Conservation (phyloP, 1,140 invertebrate species). For the Ectropis grisescens region DNA sequence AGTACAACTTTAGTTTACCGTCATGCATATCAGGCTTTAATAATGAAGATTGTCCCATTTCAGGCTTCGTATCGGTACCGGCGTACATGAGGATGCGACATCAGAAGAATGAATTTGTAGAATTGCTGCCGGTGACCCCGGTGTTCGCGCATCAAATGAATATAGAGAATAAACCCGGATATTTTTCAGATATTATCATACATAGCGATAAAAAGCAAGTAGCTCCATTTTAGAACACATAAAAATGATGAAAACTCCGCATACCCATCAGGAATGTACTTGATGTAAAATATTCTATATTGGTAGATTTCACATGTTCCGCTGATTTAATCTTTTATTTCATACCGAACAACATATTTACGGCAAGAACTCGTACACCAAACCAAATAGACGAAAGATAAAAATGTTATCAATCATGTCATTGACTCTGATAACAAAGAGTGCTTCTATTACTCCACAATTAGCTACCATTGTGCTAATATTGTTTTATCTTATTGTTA, state of each 20-base stretch:
- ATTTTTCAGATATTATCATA: constrained; percentile 74
- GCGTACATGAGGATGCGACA: constrained; percentile 67
- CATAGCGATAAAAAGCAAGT: constrained; percentile 72
- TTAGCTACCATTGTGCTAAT: constrained; percentile 23
- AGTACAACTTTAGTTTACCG: no score
- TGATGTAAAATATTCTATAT: no score
- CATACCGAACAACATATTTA: no score
- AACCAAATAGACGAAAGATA: constrained; percentile 44
- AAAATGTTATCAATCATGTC: constrained; percentile 53
- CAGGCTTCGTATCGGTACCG: constrained; percentile 73
- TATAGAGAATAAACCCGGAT: constrained; percentile 66
- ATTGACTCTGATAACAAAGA: constrained; percentile 28
- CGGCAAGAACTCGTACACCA: no score
- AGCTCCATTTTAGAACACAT: no score
- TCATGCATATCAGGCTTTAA: no score
- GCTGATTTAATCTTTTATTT: no score
- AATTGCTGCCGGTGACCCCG: constrained; percentile 71
- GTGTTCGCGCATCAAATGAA: constrained; percentile 72
- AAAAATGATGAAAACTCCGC: no score
- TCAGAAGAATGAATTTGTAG: constrained; percentile 47
- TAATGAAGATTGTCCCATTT: no score
- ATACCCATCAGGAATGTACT: no score
- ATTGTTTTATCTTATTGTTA: constrained; percentile 18
- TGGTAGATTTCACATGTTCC: no score
- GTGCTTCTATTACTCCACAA: constrained; percentile 47